Evolutionary conservation across 2,113 vertebrate species (phyloP), one percentile per base, ranked within the genome.

Genomic region (Anser brachyrhynchus): DNA sequence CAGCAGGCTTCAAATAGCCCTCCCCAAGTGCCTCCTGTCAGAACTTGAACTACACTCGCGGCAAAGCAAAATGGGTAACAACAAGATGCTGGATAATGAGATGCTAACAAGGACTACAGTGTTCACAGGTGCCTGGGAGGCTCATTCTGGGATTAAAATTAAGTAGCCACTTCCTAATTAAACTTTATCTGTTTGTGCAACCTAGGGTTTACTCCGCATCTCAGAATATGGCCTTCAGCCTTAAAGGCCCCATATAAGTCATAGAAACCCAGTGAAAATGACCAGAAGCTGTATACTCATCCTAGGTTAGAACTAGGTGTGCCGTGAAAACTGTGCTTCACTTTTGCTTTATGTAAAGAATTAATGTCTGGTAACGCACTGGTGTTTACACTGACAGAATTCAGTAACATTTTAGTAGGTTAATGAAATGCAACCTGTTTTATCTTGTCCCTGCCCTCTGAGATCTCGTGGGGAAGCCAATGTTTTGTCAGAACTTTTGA

Each of bases 401-500:
- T 93, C 86, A 80, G 41, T 44, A 92, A 52, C 22, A 58, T 72
- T 90, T 91, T 41, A 78, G 18, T 46, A 93, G n/a, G 64, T 55
- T 95, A 90, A 85, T 81, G 64, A 78, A 93, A 82, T 59, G 8
- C 69, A 91, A 59, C 62, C 11, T 90, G 22, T 21, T 93, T 96
- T 85, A 59, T 85, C 54, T 92, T 66, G 21, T 46, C 37, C 11
- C 2, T 20, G 35, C 46, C 31, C 64, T 93, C 51, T 57, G 69
- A 82, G 52, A 44, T 77, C 54, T 89, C 78, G 66, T 16, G 25
- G 28, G 44, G n/a, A 90, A 95, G 19, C 29, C 61, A 93, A 75
- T 64, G 23, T 94, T 95, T 96, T 94, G 70, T 74, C 87, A 92
- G 55, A 90, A 83, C 49, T 95, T 94, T 75, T 20, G 74, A 83